A percentile compares a stretch with the other conserved stretches of the same genome.
Evolutionary conservation across 2,797 vertebrate species (phyloP).

Genomic region (Valencia hispanica): DNA sequence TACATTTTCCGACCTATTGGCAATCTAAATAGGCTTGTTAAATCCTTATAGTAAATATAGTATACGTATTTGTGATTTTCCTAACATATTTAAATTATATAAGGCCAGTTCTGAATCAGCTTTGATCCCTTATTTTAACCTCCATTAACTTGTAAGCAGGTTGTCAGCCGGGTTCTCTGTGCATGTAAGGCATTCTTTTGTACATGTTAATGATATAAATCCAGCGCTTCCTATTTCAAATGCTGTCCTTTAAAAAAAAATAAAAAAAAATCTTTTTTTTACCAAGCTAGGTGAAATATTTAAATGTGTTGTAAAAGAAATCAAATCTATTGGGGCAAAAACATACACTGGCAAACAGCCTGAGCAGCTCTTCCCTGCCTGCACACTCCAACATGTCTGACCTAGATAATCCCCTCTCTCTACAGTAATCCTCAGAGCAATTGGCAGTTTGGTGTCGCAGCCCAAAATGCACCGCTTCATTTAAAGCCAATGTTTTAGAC

Average conservation of each 20-base stretch:
- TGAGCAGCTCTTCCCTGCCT: constrained; percentile 1
- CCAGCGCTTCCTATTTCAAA: not conserved
- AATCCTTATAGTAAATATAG: not conserved
- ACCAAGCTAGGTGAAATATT: not conserved
- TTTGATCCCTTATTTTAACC: not conserved
- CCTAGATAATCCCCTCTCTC: constrained; percentile 62
- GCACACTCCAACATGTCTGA: constrained; percentile 51
- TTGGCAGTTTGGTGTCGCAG: constrained; percentile 45
- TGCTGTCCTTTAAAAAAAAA: not conserved
- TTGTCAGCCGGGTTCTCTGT: not conserved
- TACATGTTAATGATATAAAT: constrained; percentile 5
- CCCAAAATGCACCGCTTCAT: constrained; percentile 21
- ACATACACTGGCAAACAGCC: not conserved
- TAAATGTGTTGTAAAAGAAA: not conserved
- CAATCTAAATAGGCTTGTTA: not conserved
- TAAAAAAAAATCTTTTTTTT: not conserved
- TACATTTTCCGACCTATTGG: not conserved
- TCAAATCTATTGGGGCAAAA: not conserved
- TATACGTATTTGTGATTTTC: not conserved
- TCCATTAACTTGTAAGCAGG: not conserved
- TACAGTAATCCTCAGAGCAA: constrained; percentile 48
- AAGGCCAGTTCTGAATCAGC: constrained; percentile 19
- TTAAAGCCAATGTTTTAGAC: not conserved
- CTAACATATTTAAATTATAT: not conserved
- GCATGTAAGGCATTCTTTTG: not conserved